phyloP scores from a whole-genome alignment of 2,113 vertebrate genomes.

The Sciurus niger region DNA sequence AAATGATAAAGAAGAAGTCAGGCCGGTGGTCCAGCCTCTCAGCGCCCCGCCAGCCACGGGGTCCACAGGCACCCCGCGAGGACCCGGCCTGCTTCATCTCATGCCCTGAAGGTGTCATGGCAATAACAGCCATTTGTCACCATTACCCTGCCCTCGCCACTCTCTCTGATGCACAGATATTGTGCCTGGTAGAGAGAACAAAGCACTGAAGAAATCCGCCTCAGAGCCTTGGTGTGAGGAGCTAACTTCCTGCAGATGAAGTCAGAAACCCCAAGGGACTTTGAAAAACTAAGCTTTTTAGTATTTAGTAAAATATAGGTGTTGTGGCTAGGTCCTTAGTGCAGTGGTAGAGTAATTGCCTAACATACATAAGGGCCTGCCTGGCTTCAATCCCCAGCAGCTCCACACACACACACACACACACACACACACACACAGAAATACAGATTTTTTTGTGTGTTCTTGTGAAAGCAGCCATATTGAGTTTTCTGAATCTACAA shows the following conservation, averaged over 20 bases:
- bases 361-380: no score
- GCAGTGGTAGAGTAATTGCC: no score
- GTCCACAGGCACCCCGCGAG: not conserved
- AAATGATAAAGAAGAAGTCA: not conserved
- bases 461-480: not conserved
- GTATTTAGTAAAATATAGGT: not conserved
- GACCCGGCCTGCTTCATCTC: not conserved
- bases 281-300: not conserved
- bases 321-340: no score
- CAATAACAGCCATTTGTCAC: not conserved
- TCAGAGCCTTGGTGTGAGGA: not conserved
- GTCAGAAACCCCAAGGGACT: not conserved
- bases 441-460: not conserved
- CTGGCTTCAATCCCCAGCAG: no score
- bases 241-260: not conserved
- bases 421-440: no score
- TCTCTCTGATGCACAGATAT: not conserved
- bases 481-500: not conserved
- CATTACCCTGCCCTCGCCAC: not conserved
- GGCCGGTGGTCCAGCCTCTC: not conserved
- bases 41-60: not conserved
- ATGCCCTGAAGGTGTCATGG: not conserved
- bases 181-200: not conserved
- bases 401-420: no score
- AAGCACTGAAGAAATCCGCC: not conserved